A percentile compares a stretch with the other conserved stretches of the same genome.
Evolutionary conservation across 23 tunicate species (phyloP).

Genomic region (Phallusia fumigata): DNA sequence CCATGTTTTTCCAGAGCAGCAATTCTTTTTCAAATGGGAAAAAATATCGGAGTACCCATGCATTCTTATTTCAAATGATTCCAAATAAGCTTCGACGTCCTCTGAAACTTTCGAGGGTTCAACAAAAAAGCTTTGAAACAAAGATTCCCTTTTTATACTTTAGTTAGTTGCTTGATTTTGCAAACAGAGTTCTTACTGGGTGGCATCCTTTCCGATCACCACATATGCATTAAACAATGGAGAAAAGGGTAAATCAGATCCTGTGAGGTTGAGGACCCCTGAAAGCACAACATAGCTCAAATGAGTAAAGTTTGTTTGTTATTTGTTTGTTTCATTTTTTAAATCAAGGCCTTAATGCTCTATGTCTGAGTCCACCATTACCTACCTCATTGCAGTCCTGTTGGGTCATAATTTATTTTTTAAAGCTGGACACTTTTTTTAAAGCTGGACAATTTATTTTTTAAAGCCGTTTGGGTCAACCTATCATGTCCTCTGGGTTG

Average conservation of each 20-base stretch:
- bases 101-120: not conserved
- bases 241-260: slow-evolving; percentile 51
- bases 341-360: too few species aligned
- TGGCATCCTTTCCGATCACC: slow-evolving; percentile 17
- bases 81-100: slow-evolving; percentile 11
- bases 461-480: too few species aligned
- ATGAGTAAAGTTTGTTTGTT: too few species aligned
- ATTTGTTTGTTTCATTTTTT: too few species aligned
- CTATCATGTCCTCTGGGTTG: too few species aligned
- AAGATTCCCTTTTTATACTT: not conserved
- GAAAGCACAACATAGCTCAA: not conserved
- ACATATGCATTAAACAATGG: slow-evolving; percentile 61
- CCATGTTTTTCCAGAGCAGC: slow-evolving; percentile 23
- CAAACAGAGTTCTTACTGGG: slow-evolving; percentile 1
- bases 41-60: slow-evolving; percentile 20
- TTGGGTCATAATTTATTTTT: too few species aligned
- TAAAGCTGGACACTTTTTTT: too few species aligned
- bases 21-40: slow-evolving; percentile 14
- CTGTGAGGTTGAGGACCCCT: slow-evolving; percentile 57
- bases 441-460: too few species aligned
- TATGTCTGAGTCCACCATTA: too few species aligned
- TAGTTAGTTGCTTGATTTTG: not conserved
- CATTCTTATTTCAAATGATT: not conserved
- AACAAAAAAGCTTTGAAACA: slow-evolving; percentile 1
- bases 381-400: too few species aligned